Percentiles rank a stretch among this genome's conserved stretches.
Evolutionary conservation across 2,888 invertebrate genomes (phyloP).

Genomic region (Ceriagrion tenellum): DNA sequence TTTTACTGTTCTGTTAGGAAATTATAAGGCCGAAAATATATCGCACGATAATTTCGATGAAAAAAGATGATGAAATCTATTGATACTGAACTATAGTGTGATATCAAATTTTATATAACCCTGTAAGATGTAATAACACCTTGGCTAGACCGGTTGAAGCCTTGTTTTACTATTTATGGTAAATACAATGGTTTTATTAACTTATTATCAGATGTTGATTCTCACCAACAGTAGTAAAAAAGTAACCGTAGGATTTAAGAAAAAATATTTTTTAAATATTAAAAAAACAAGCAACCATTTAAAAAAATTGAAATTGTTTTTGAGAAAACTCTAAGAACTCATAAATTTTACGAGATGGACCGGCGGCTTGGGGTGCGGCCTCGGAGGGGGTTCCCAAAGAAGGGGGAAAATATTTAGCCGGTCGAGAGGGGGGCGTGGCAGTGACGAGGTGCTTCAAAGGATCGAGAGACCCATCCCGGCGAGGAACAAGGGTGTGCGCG

Average conservation of each 20-base stretch:
- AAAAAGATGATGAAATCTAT: too few species aligned
- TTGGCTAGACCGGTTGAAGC: too few species aligned
- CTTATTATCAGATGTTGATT: too few species aligned
- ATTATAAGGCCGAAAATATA: too few species aligned
- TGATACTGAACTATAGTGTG: too few species aligned
- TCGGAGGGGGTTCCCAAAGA: not conserved
- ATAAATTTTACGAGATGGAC: not conserved
- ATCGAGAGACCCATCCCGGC: not conserved
- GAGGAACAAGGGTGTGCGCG: not conserved
- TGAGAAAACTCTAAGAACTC: not conserved
- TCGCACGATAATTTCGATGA: too few species aligned
- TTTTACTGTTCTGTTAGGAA: too few species aligned
- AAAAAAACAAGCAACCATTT: not conserved
- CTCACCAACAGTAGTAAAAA: not conserved
- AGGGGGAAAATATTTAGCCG: not conserved
- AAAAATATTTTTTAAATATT: not conserved
- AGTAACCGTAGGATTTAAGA: not conserved
- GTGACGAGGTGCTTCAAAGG: not conserved
- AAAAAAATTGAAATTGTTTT: not conserved
- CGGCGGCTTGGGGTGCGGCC: not conserved
- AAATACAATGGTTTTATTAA: too few species aligned
- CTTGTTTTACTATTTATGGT: too few species aligned
- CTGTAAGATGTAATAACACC: too few species aligned
- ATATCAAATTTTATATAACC: too few species aligned
- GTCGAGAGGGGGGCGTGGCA: not conserved